These are phyloP conservation scores for Melanaphis sacchari DNA, from an alignment of 1,140 invertebrate species.

Conservation along the genomic window DNA sequence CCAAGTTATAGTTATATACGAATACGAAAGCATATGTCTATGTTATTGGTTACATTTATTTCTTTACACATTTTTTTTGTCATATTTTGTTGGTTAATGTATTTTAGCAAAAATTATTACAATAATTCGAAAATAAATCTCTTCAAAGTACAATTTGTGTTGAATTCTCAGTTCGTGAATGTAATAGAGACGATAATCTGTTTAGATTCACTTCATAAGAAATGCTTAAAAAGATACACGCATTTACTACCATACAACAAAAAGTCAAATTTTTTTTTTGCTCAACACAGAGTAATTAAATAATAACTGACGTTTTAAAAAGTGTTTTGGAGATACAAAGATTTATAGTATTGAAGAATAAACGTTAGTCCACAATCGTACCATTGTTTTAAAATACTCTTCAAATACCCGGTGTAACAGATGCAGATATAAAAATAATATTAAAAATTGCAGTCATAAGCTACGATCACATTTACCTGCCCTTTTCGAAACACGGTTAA, in stretches of 20 bases:
- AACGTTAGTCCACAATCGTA: background rate
- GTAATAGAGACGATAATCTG: too few relatives aligned
- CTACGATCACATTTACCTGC: background rate
- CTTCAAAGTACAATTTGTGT: background rate
- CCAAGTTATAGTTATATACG: background rate
- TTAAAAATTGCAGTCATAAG: background rate
- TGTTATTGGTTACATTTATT: background rate
- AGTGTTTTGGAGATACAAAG: background rate
- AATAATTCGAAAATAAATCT: background rate
- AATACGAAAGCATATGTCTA: background rate
- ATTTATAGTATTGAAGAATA: background rate
- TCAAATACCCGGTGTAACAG: background rate
- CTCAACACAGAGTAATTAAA: background rate
- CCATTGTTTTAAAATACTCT: background rate
- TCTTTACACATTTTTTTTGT: background rate
- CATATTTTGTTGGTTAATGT: background rate
- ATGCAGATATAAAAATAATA: background rate
- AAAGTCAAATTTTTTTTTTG: background rate
- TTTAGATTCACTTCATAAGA: background rate
- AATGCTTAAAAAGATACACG: background rate
- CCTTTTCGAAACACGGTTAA: background rate
- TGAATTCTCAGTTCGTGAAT: background rate
- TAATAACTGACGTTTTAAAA: background rate
- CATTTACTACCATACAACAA: too few relatives aligned
- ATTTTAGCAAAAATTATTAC: background rate